Evolutionary conservation across 2,888 invertebrate species (phyloP).

Genomic region (Lasioglossum villosulum): DNA sequence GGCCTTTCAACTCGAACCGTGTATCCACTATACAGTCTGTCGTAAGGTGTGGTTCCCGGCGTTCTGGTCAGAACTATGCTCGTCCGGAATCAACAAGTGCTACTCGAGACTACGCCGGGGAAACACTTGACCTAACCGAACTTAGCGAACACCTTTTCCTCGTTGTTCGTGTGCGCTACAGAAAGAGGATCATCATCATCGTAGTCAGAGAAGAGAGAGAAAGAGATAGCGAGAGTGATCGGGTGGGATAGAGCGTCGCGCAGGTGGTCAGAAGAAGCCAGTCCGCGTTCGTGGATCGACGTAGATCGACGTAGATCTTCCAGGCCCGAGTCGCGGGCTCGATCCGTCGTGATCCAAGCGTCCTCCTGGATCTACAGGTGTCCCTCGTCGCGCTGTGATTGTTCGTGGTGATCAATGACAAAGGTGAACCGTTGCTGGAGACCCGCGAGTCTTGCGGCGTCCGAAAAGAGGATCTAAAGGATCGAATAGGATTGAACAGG

Average conservation of each 20-base stretch:
- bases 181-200: conserved; percentile 10
- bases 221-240: not conserved
- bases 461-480: not conserved
- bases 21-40: conserved; percentile 77
- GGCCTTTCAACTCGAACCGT: conserved; percentile 81
- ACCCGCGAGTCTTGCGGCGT: not conserved
- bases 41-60: conserved; percentile 81
- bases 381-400: not conserved
- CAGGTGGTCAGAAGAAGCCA: conserved; percentile 27
- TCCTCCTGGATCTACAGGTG: not conserved
- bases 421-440: not conserved
- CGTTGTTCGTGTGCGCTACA: not conserved
- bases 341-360: not conserved
- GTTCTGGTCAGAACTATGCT: conserved; percentile 74
- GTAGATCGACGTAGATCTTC: conserved; percentile 19
- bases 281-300: conserved; percentile 15
- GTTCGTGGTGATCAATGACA: not conserved
- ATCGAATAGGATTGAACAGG: not conserved
- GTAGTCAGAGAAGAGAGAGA: not conserved
- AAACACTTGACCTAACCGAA: conserved; percentile 61
- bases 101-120: conserved; percentile 60
- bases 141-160: conserved; percentile 29
- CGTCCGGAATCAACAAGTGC: conserved; percentile 78
- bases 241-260: conserved; percentile 5
- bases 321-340: conserved; percentile 12